Percentiles rank a stretch among this genome's conserved stretches.
Evolutionary conservation across 2,888 invertebrate species (phyloP).

Genomic region (Fissipunctia ypsillon): DNA sequence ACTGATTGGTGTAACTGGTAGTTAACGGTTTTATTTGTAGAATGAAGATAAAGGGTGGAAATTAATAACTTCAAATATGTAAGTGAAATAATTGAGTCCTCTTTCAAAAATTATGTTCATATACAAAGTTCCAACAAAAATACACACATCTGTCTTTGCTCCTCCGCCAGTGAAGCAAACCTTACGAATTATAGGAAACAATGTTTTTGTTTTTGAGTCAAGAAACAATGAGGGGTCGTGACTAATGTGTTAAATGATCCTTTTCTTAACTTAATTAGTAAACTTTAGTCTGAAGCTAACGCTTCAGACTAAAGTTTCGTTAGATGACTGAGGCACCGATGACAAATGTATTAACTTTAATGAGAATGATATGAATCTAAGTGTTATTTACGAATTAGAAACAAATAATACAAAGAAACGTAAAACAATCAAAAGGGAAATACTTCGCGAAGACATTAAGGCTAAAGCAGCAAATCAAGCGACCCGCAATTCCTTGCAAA

Average conservation of each 20-base stretch:
- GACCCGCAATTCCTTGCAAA: conserved; percentile 51
- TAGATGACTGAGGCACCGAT: background rate
- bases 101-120: background rate
- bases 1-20: conserved; percentile 50
- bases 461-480: conserved; percentile 54
- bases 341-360: conserved; percentile 7
- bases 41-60: conserved; percentile 8
- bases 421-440: conserved; percentile 14
- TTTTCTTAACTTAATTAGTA: conserved; percentile 22
- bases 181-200: conserved; percentile 42
- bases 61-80: background rate
- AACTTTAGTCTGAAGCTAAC: background rate
- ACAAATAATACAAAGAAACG: background rate
- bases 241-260: conserved; percentile 27
- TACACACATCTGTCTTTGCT: conserved; percentile 16
- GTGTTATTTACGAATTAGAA: background rate
- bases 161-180: conserved; percentile 21
- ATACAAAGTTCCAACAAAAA: conserved; percentile 14
- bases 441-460: conserved; percentile 37
- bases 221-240: conserved; percentile 17
- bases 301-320: no score
- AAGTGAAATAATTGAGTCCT: background rate
- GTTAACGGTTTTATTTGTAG: conserved; percentile 41
- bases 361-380: background rate
- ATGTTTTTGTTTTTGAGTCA: conserved; percentile 25